Percentiles rank a stretch among this genome's conserved stretches.
Evolutionary conservation across 2,797 vertebrate species (phyloP).

Genomic region (Phataginus tetradactyla): DNA sequence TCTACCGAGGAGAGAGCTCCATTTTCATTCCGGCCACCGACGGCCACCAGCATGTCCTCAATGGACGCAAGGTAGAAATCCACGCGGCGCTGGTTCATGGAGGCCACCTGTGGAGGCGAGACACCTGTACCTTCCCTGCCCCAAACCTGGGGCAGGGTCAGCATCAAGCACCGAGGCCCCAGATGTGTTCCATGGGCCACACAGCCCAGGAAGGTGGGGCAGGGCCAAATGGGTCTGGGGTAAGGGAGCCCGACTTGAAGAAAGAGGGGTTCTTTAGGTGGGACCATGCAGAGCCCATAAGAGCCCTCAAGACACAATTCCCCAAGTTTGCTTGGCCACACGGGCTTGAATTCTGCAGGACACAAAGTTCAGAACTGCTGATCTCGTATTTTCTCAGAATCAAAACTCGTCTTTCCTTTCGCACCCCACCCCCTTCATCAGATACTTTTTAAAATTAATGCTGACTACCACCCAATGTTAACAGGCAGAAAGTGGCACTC

Average conservation of each 20-base stretch:
- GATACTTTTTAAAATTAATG: neutral
- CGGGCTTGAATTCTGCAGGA: neutral
- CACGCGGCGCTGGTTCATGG: conserved; percentile 93
- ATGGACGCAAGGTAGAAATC: conserved; percentile 95
- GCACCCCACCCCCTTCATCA: neutral
- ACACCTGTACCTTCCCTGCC: conserved; percentile 63
- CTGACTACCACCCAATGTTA: neutral
- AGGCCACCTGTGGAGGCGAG: conserved; percentile 86
- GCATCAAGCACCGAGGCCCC: neutral
- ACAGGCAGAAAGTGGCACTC: neutral
- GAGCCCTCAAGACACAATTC: fast-evolving
- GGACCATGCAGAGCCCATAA: neutral
- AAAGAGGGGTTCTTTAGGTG: neutral
- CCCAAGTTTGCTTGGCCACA: neutral
- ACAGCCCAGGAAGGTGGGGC: neutral
- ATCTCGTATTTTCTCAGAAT: neutral
- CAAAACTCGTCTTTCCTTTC: neutral
- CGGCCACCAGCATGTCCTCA: conserved; percentile 92
- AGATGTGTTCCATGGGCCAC: fast-evolving
- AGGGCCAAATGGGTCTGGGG: neutral
- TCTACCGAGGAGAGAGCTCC: conserved; percentile 95
- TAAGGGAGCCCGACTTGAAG: neutral
- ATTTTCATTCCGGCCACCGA: conserved; percentile 94
- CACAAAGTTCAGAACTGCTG: neutral
- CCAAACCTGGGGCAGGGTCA: fast-evolving